Percentiles rank a stretch among this genome's conserved stretches.
Conservation (phyloP, 2,888 invertebrate genomes). For the Diaperis boleti region DNA sequence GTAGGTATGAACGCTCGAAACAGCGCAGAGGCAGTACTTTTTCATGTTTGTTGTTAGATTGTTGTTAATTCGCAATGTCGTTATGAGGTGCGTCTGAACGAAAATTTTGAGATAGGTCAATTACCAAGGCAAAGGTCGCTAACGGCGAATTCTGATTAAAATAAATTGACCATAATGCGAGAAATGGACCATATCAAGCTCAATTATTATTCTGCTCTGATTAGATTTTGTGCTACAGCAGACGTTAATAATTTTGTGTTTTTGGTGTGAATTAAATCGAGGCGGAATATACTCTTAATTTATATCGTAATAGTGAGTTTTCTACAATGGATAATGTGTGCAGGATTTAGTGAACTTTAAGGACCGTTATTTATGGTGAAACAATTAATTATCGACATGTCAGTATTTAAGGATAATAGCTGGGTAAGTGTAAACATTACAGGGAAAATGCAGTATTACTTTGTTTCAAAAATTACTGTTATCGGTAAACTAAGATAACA, state of each 20-base stretch:
- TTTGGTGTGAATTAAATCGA: conserved; percentile 12
- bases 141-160: conserved; percentile 28
- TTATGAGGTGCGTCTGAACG: conserved; percentile 22
- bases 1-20: conserved; percentile 45
- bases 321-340: conserved; percentile 2
- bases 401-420: conserved; percentile 72
- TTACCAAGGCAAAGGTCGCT: conserved; percentile 26
- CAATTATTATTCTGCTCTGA: conserved; percentile 38
- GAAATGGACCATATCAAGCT: conserved; percentile 14
- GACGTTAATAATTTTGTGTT: conserved; percentile 11
- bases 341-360: conserved; percentile 17
- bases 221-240: conserved; percentile 16
- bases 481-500: no score
- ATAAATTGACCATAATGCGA: conserved; percentile 25
- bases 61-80: conserved; percentile 21
- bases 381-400: conserved; percentile 58
- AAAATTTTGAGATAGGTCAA: conserved; percentile 30
- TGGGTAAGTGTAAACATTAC: conserved; percentile 71
- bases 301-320: no score
- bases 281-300: no score
- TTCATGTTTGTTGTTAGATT: conserved; percentile 40
- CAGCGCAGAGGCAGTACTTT: conserved; percentile 38
- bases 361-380: conserved; percentile 18
- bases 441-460: no score
- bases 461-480: no score